phyloP scores from a whole-genome alignment of 2,113 vertebrate species.

The Nansenia antarctica region DNA sequence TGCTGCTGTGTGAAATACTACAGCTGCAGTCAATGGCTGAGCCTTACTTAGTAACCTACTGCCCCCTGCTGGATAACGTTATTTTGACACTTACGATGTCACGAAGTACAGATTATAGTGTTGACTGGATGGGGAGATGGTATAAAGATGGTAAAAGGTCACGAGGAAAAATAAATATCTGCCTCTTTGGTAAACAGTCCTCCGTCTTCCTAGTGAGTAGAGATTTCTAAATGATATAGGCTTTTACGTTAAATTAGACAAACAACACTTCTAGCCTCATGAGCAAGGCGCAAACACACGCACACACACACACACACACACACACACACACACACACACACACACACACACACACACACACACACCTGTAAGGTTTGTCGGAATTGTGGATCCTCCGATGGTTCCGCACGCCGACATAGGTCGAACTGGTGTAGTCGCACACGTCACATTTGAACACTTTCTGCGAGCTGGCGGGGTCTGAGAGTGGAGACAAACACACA shows the following conservation, averaged over 20 bases:
- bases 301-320: not conserved
- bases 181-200: too few species aligned
- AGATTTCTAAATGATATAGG: too few species aligned
- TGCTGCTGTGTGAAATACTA: not conserved
- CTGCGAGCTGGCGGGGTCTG: conserved; percentile 63
- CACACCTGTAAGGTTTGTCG: conserved; percentile 94
- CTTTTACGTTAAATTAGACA: too few species aligned
- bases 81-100: conserved; percentile 10
- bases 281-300: too few species aligned
- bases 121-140: too few species aligned
- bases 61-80: conserved; percentile 56
- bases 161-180: too few species aligned
- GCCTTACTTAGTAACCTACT: conserved; percentile 29
- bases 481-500: not conserved
- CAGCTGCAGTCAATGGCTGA: conserved; percentile 7
- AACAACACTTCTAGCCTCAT: too few species aligned
- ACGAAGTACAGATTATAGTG: too few species aligned
- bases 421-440: conserved; percentile 93
- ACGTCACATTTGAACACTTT: conserved; percentile 92
- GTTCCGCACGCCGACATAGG: conserved; percentile 92
- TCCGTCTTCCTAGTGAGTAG: too few species aligned
- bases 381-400: conserved; percentile 94
- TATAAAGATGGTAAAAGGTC: too few species aligned
- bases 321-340: not conserved
- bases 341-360: not conserved